phyloP scores from a whole-genome alignment of 2,113 vertebrate species.

The Orthonyx spaldingii region DNA sequence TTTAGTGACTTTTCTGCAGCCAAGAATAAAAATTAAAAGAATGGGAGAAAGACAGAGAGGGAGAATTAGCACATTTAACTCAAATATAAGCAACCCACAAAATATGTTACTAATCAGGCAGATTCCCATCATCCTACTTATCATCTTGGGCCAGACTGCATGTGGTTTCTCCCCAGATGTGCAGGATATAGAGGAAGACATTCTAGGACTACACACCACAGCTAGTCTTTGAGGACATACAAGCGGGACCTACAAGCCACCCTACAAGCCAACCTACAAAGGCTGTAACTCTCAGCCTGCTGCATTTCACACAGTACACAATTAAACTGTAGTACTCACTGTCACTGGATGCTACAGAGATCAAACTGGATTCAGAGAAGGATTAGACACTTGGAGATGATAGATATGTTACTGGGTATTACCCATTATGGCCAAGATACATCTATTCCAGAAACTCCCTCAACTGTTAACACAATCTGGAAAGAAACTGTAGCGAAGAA shows the following conservation, averaged over 20 bases:
- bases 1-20: background rate
- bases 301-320: background rate
- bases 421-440: background rate
- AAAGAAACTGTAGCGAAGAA: background rate
- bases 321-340: background rate
- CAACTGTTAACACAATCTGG: background rate
- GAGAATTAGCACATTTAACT: conserved; percentile 5
- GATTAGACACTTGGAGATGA: background rate
- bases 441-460: background rate
- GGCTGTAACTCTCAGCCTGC: background rate
- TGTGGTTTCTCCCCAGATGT: background rate
- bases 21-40: conserved; percentile 24
- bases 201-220: background rate
- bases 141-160: background rate
- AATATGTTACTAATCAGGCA: conserved; percentile 5
- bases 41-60: background rate
- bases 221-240: background rate
- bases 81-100: background rate
- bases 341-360: background rate
- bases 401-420: background rate
- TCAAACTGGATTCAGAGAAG: background rate
- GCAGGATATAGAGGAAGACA: background rate
- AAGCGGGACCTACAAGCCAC: background rate
- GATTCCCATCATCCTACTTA: background rate
- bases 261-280: background rate